These are phyloP conservation scores for Nasonia longicornis DNA, from an alignment of 1,140 invertebrate species.

Conservation along the genomic window DNA sequence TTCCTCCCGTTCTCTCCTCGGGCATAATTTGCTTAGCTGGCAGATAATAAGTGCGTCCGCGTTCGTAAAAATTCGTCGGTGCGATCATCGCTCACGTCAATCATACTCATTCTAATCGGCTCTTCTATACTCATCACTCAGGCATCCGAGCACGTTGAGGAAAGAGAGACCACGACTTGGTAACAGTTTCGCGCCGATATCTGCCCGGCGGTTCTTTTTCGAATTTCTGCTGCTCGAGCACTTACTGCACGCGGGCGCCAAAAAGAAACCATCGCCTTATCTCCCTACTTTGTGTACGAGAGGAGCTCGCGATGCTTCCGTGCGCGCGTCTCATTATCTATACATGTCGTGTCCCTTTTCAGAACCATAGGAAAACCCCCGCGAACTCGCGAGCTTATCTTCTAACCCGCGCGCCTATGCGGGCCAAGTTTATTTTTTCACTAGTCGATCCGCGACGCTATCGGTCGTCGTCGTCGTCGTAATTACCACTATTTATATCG, in stretches of 20 bases:
- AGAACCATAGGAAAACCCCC: no score
- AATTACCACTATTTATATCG: no score
- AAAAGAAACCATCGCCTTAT: background rate
- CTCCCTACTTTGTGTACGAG: background rate
- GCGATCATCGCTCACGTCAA: background rate
- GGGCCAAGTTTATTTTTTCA: no score
- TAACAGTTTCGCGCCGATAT: background rate
- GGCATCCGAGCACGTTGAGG: background rate
- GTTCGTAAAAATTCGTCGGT: background rate
- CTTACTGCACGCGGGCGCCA: background rate
- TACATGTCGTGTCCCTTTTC: no score
- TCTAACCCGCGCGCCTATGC: no score
- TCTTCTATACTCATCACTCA: background rate
- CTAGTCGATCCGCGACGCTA: no score
- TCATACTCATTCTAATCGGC: constrained; percentile 1
- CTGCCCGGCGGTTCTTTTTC: background rate
- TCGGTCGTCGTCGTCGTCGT: no score
- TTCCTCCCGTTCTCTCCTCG: background rate
- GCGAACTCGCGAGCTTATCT: no score
- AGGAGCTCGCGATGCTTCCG: background rate
- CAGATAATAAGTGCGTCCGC: constrained; percentile 1
- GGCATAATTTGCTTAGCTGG: constrained; percentile 32
- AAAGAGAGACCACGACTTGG: background rate
- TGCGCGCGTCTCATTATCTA: background rate
- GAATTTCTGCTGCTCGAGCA: background rate